phyloP scores from a whole-genome alignment of 2,113 vertebrate genomes.

The Puma concolor region DNA sequence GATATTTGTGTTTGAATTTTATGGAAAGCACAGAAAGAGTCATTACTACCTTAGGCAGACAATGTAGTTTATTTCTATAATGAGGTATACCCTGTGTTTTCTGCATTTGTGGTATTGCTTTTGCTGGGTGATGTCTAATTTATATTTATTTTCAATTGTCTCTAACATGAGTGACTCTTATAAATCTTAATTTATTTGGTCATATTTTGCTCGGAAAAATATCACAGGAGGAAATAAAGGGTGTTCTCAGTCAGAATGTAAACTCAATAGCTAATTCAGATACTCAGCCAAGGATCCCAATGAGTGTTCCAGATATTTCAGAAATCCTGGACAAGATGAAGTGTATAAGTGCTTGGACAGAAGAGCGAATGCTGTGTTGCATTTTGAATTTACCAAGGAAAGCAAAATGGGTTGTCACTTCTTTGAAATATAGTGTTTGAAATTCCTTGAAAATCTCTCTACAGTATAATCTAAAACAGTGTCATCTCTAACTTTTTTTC shows the following conservation, averaged over 20 bases:
- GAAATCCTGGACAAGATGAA: slow-evolving; percentile 58
- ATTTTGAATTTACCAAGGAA: not conserved
- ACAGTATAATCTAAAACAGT: not conserved
- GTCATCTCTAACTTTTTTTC: not conserved
- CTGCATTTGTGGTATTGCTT: slow-evolving; percentile 20
- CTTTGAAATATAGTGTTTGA: not conserved
- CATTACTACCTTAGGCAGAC: slow-evolving; percentile 68
- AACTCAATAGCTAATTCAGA: slow-evolving; percentile 1
- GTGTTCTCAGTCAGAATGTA: slow-evolving; percentile 50
- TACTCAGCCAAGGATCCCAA: slow-evolving; percentile 29
- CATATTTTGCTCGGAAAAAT: slow-evolving; percentile 58
- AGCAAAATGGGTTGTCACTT: not conserved
- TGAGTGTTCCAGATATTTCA: slow-evolving; percentile 55
- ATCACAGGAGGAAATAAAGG: slow-evolving; percentile 30
- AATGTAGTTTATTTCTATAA: slow-evolving; percentile 75
- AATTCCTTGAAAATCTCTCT: not conserved
- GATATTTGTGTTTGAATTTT: slow-evolving; percentile 80
- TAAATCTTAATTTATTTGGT: slow-evolving; percentile 82
- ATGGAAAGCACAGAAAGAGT: slow-evolving; percentile 56
- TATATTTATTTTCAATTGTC: slow-evolving; percentile 77
- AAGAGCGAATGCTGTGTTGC: not conserved
- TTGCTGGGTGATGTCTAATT: slow-evolving; percentile 74
- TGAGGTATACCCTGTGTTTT: slow-evolving; percentile 68
- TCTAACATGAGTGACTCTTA: slow-evolving; percentile 74
- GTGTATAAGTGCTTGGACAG: slow-evolving; percentile 53